Evolutionary conservation across 2,113 vertebrate genomes (phyloP).

Genomic region (Nyctereutes procyonoides): DNA sequence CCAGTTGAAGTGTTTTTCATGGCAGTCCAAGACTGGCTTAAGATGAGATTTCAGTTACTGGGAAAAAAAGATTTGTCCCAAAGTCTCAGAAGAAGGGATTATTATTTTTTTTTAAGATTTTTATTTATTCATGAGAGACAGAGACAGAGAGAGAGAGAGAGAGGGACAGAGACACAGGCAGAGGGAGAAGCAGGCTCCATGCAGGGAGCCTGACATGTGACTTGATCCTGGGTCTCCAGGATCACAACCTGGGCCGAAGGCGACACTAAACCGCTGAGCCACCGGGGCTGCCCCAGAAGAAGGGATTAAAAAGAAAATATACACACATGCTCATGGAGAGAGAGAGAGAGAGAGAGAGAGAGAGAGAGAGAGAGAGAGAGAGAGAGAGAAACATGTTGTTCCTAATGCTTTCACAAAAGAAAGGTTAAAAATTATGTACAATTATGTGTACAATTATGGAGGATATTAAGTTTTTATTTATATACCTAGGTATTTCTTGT

Average conservation of each 20-base stretch:
- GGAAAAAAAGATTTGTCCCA: neutral
- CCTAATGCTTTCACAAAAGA: neutral
- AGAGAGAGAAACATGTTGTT: neutral
- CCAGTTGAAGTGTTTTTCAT: neutral
- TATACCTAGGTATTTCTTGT: neutral
- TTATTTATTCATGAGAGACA: too few species aligned
- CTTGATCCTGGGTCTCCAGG: too few species aligned
- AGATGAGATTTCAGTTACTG: neutral
- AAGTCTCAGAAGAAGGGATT: neutral
- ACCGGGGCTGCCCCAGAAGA: neutral
- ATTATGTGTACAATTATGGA: neutral
- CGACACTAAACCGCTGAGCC: too few species aligned
- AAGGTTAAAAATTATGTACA: neutral
- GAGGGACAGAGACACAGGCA: too few species aligned
- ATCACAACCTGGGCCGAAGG: too few species aligned
- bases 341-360: accelerated
- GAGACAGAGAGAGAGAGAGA: too few species aligned
- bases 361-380: neutral
- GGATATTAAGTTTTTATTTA: neutral
- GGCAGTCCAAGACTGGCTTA: neutral
- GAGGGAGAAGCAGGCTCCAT: too few species aligned
- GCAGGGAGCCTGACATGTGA: too few species aligned
- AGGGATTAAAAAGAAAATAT: neutral
- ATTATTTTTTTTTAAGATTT: too few species aligned
- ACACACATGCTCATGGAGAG: neutral